Percentiles rank a stretch among this genome's conserved stretches.
These are phyloP conservation scores for Macrotis lagotis DNA, from an alignment of 2,113 vertebrate genomes.

Conservation along the genomic window DNA sequence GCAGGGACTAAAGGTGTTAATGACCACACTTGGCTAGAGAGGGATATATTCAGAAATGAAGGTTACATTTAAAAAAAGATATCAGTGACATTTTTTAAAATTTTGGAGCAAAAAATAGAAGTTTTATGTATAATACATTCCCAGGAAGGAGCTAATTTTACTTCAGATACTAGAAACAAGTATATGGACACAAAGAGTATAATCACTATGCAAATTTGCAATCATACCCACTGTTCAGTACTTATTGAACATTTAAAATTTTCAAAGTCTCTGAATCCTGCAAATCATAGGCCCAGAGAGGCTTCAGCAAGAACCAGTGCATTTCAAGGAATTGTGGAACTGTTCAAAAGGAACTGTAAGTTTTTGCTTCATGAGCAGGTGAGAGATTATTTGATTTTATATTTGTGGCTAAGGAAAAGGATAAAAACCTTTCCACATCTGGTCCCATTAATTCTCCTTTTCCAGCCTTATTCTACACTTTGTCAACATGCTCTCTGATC, in stretches of 20 bases:
- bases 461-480: too few species aligned
- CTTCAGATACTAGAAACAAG: slow-evolving; percentile 32
- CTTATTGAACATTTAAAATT: slow-evolving; percentile 12
- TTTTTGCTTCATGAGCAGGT: neutral
- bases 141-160: neutral
- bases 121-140: neutral
- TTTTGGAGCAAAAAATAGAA: slow-evolving; percentile 19
- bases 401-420: too few species aligned
- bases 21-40: neutral
- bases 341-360: slow-evolving; percentile 4
- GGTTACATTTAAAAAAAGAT: neutral
- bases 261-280: slow-evolving; percentile 28
- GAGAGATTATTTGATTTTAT: neutral
- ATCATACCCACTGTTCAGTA: slow-evolving; percentile 11
- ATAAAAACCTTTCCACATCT: too few species aligned
- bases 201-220: slow-evolving; percentile 28
- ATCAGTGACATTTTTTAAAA: neutral
- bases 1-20: neutral
- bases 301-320: neutral
- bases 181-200: slow-evolving; percentile 12
- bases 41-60: neutral
- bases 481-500: too few species aligned
- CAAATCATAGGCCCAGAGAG: too few species aligned
- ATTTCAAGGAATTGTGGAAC: slow-evolving; percentile 27
- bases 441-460: too few species aligned